These are phyloP conservation scores for Brachypalpus laphriformis DNA, from an alignment of 2,888 invertebrate species.

Conservation along the genomic window DNA sequence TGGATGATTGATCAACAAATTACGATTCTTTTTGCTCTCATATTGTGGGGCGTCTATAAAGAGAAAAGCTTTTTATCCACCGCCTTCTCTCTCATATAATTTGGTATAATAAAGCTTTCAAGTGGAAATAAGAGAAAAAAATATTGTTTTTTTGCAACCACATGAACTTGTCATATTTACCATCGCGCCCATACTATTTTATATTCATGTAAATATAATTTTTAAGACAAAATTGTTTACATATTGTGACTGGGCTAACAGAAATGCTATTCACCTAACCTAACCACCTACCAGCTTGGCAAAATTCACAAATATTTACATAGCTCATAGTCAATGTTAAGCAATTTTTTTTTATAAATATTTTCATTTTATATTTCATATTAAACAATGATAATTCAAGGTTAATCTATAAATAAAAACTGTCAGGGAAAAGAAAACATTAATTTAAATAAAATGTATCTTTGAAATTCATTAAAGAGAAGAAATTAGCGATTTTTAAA, in stretches of 20 bases:
- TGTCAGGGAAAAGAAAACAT: conserved; percentile 11
- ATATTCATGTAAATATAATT: conserved; percentile 31
- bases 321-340: neutral
- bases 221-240: conserved; percentile 22
- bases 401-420: conserved; percentile 10
- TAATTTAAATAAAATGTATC: neutral
- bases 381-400: conserved; percentile 22
- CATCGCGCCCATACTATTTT: conserved; percentile 14
- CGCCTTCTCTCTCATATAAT: neutral
- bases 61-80: neutral
- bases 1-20: neutral
- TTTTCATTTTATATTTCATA: conserved; percentile 3
- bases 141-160: neutral
- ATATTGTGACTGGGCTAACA: conserved; percentile 63
- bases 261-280: conserved; percentile 44
- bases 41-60: neutral
- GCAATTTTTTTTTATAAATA: conserved; percentile 8
- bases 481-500: neutral
- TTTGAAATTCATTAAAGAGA: neutral
- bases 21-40: neutral
- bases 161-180: neutral
- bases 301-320: conserved; percentile 18
- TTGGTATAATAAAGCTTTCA: neutral
- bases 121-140: neutral
- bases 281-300: conserved; percentile 44